Evolutionary conservation across 2,797 vertebrate genomes (phyloP).

Genomic region (Acanthurus leucopareius): DNA sequence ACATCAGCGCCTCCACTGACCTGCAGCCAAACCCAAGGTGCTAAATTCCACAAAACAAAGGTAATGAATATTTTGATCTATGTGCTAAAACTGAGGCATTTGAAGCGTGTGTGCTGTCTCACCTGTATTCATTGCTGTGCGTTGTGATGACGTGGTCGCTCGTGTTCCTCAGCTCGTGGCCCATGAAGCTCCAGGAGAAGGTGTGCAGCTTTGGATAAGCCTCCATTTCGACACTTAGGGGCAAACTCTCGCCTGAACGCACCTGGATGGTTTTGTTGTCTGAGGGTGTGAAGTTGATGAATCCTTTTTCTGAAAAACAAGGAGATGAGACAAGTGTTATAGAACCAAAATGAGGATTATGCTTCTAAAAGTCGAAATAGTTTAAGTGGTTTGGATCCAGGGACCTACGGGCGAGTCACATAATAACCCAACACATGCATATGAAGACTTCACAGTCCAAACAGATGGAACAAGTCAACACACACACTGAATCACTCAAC

Average conservation of each 20-base stretch:
- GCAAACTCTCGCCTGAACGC: slow-evolving; percentile 92
- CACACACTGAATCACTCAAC: not conserved
- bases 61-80: slow-evolving; percentile 44
- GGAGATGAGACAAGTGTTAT: not conserved
- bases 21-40: slow-evolving; percentile 41
- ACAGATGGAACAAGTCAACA: not conserved
- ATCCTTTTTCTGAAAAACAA: slow-evolving; percentile 90
- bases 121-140: slow-evolving; percentile 90
- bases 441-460: not conserved
- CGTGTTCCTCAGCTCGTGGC: slow-evolving; percentile 88
- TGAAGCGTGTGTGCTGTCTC: not conserved
- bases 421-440: not conserved
- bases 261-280: slow-evolving; percentile 90
- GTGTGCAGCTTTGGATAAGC: slow-evolving; percentile 90
- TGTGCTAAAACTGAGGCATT: not conserved
- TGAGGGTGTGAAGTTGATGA: slow-evolving; percentile 86
- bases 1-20: slow-evolving; percentile 14
- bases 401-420: slow-evolving; percentile 13
- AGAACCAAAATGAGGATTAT: not conserved
- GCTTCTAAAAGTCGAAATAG: not conserved
- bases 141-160: slow-evolving; percentile 92
- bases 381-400: not conserved
- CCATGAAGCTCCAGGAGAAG: slow-evolving; percentile 92
- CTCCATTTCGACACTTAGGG: slow-evolving; percentile 90
- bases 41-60: slow-evolving; percentile 54